Conservation (phyloP, 2,113 vertebrate species). For the Bos indicus region DNA sequence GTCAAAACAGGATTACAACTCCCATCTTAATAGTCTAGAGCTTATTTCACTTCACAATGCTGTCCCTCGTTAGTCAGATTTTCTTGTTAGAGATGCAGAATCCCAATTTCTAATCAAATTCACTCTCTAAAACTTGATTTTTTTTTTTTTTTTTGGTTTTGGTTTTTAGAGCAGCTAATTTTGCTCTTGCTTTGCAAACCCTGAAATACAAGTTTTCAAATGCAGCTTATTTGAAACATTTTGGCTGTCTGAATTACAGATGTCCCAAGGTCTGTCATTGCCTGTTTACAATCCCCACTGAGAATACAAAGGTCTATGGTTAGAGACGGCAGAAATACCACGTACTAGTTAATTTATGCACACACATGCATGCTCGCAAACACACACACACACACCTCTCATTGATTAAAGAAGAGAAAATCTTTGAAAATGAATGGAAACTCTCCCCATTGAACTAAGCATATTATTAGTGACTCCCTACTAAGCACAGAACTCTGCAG, state of each 20-base stretch:
- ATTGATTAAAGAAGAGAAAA: background rate
- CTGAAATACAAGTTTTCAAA: background rate
- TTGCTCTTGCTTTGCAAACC: background rate
- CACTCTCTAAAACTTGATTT: background rate
- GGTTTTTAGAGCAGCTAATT: background rate
- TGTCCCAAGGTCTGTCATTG: background rate
- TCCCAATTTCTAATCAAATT: conserved; percentile 13
- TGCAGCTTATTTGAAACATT: background rate
- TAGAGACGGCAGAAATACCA: background rate
- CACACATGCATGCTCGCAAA: background rate
- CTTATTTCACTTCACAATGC: background rate
- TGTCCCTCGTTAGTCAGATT: background rate
- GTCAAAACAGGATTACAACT: background rate
- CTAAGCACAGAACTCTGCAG: background rate
- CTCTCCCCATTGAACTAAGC: background rate
- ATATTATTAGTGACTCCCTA: background rate
- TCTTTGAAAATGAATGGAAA: background rate
- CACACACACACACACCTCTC: background rate
- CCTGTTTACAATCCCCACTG: background rate
- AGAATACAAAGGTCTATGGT: background rate
- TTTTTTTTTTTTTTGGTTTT: background rate
- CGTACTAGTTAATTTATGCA: background rate
- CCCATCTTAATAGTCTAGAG: background rate
- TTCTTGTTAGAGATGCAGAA: background rate
- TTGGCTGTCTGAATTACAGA: background rate